Conservation (phyloP, 2,113 vertebrate species). For the Ctenomys sociabilis region DNA sequence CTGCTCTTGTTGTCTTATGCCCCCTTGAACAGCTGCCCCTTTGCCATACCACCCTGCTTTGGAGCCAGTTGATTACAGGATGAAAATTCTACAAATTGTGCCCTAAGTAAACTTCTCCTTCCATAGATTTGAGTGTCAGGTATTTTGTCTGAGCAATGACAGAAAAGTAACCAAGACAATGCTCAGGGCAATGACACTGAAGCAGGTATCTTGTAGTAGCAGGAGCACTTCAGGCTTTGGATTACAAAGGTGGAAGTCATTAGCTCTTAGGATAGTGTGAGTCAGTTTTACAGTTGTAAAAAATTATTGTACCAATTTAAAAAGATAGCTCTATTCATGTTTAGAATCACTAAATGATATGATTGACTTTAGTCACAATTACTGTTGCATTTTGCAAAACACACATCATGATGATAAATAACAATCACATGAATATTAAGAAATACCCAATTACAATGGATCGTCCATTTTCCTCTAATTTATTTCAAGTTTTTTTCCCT, state of each 20-base stretch:
- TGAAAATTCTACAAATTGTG: too few relatives aligned
- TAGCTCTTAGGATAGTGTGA: not conserved
- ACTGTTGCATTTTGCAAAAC: not conserved
- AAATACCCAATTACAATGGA: not conserved
- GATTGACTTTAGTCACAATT: constrained; percentile 57
- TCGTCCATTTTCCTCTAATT: not conserved
- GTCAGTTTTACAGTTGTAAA: constrained; percentile 5
- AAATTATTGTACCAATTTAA: constrained; percentile 3
- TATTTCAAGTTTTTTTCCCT: not conserved
- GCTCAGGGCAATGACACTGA: not conserved
- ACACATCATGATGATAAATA: not conserved
- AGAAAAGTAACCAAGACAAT: too few relatives aligned
- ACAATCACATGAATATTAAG: not conserved
- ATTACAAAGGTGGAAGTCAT: not conserved
- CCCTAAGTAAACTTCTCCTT: too few relatives aligned
- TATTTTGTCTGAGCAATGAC: too few relatives aligned
- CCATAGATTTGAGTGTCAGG: too few relatives aligned
- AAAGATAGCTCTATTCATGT: constrained; percentile 21
- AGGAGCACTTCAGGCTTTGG: not conserved
- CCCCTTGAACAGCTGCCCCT: too few relatives aligned
- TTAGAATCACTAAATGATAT: constrained; percentile 14
- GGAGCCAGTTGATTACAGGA: too few relatives aligned
- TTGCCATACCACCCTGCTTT: too few relatives aligned
- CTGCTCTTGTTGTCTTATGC: too few relatives aligned
- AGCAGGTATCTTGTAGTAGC: not conserved